Evolutionary conservation across 2,113 vertebrate species (phyloP), one percentile per base, ranked within the genome.

Genomic region (Amia ocellicauda): DNA sequence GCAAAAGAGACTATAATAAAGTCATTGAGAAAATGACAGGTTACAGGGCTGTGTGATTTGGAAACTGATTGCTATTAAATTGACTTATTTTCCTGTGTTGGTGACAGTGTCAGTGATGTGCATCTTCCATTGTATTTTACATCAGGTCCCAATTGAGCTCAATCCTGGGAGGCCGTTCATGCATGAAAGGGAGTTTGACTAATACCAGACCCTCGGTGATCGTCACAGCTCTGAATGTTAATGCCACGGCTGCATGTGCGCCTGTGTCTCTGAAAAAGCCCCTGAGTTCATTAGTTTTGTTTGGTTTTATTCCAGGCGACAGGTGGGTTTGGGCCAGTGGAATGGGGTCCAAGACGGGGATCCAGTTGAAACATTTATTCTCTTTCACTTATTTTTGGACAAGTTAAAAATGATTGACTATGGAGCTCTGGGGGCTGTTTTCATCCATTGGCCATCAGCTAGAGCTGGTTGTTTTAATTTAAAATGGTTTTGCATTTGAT

Each of bases 11-110:
- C 70, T 79, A 24, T 84, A 83, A 89, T 87, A 81, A 86, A 88
- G 78, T 79, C 79, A 82, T 79, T 81, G 74, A 77, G 74, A 75
- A 86, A 83, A 85, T 85, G 80, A 85, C 85, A 88, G 87, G 84
- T 88, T 88, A 76, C 80, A 75, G 74, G 73, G 64, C 68, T 80
- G 71, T 82, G 76, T 82, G 82, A 82, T 87, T 80, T 74, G 78
- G 77, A 74, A 73, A 78, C 64, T 4, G 64, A 82, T 80, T 85
- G 78, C 78, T 81, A 71, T 85, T 81, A 81, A 83, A 81, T 81
- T 78, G 76, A 80, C 78, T 85, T 74, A 72, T 76, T 73, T 78
- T 78, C 74, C 78, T 52, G 36, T 65, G 77, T 66, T 19, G 0
- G 75, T 17, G 0, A 74, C 74, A 69, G 63, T 70, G 75, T 72